These are phyloP conservation scores for Endomychus coccineus DNA, from an alignment of 2,888 invertebrate species.

Conservation along the genomic window DNA sequence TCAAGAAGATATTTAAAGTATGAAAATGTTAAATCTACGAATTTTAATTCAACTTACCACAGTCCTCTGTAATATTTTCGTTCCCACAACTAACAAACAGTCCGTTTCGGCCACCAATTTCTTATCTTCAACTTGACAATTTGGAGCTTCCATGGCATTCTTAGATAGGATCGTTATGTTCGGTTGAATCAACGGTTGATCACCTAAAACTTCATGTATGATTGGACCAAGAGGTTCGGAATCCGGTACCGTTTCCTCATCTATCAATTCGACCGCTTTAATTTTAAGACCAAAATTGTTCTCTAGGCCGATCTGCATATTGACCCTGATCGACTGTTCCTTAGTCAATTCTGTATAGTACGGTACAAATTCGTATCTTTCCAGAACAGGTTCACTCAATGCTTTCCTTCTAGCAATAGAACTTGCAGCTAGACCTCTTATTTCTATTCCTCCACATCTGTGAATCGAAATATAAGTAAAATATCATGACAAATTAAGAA, in stretches of 20 bases:
- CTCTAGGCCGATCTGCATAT: constrained; percentile 66
- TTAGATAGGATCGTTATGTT: constrained; percentile 54
- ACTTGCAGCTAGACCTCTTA: constrained; percentile 69
- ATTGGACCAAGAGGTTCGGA: constrained; percentile 47
- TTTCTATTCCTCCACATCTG: constrained; percentile 68
- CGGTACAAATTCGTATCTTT: constrained; percentile 66
- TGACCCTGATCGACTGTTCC: constrained; percentile 46
- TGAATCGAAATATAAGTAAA: too few relatives aligned
- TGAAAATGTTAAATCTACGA: too few relatives aligned
- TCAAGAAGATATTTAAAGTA: too few relatives aligned
- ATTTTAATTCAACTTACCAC: too few relatives aligned
- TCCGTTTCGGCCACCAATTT: constrained; percentile 42
- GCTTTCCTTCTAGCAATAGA: constrained; percentile 62
- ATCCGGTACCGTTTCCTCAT: constrained; percentile 33
- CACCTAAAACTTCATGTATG: constrained; percentile 54
- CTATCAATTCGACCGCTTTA: constrained; percentile 27
- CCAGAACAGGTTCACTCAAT: constrained; percentile 67
- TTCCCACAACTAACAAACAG: constrained; percentile 25
- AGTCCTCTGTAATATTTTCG: constrained; percentile 45
- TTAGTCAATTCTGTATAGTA: constrained; percentile 40
- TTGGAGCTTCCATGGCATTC: constrained; percentile 45
- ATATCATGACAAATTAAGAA: too few relatives aligned
- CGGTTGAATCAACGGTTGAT: constrained; percentile 62
- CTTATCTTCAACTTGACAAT: constrained; percentile 54
- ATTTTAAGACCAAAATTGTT: constrained; percentile 58